phyloP scores from a whole-genome alignment of 2,113 vertebrate species.

The Bombycilla garrulus region DNA sequence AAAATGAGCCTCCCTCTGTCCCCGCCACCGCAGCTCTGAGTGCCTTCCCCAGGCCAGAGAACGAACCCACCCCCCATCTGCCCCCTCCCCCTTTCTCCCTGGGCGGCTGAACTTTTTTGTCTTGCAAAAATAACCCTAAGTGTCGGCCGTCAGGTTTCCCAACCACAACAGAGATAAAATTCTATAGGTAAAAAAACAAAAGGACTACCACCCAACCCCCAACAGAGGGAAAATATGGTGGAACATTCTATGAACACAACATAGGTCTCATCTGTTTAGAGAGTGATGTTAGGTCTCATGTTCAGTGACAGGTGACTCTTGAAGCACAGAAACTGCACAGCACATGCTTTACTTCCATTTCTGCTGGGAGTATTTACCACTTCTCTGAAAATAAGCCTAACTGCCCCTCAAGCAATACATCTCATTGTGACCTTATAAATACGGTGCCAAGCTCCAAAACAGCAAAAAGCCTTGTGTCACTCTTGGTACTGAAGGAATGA shows the following conservation, averaged over 20 bases:
- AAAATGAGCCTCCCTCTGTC: too few species aligned
- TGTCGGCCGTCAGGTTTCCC: too few species aligned
- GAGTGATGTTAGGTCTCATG: background rate
- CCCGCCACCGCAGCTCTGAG: too few species aligned
- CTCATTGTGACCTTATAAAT: background rate
- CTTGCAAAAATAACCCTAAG: too few species aligned
- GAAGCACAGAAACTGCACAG: background rate
- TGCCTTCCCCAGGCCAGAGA: too few species aligned
- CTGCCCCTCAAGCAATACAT: background rate
- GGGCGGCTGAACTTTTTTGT: too few species aligned
- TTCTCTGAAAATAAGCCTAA: background rate
- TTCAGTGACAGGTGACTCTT: background rate
- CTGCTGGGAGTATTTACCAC: too few species aligned
- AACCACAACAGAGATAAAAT: too few species aligned
- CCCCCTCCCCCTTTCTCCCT: too few species aligned
- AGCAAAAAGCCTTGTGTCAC: background rate
- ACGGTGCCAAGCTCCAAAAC: background rate
- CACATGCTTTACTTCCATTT: background rate
- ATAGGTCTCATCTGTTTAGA: background rate
- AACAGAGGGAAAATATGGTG: background rate
- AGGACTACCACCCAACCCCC: too few species aligned
- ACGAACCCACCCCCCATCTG: too few species aligned
- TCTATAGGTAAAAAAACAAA: too few species aligned
- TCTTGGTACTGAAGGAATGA: background rate
- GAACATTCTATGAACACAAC: background rate